Evolutionary conservation across 2,888 invertebrate genomes (phyloP).

Genomic region (Lucinisca nassula): DNA sequence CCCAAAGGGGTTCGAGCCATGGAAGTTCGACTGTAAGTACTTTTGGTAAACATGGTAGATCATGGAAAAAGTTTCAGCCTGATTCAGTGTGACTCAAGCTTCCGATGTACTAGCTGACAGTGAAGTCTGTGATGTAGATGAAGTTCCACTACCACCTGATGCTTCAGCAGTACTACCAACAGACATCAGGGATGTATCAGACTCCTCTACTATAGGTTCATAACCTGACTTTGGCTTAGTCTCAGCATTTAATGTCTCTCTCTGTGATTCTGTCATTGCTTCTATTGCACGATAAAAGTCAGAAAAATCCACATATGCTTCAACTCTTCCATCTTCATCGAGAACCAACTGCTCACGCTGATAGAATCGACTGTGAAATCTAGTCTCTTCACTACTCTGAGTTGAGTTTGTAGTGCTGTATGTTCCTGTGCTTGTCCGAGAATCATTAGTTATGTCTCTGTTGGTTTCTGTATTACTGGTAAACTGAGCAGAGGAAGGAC

Average conservation of each 20-base stretch:
- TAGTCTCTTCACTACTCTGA: slow-evolving; percentile 83
- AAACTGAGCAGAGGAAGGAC: slow-evolving; percentile 58
- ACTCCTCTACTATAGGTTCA: slow-evolving; percentile 85
- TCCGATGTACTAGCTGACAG: background rate
- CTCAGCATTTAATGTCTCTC: slow-evolving; percentile 81
- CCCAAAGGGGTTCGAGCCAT: no score
- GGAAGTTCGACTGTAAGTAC: no score
- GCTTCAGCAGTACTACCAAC: background rate
- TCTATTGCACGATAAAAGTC: slow-evolving; percentile 89
- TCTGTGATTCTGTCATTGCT: slow-evolving; percentile 83
- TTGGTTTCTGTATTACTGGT: slow-evolving; percentile 57
- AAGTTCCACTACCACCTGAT: background rate
- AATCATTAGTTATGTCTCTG: slow-evolving; percentile 45
- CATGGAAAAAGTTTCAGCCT: no score
- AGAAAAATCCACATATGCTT: slow-evolving; percentile 95
- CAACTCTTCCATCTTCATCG: slow-evolving; percentile 92
- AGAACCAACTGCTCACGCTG: slow-evolving; percentile 87
- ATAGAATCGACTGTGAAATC: slow-evolving; percentile 76
- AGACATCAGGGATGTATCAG: slow-evolving; percentile 49
- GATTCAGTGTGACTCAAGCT: no score
- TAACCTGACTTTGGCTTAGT: slow-evolving; percentile 84
- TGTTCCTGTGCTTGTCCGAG: slow-evolving; percentile 71
- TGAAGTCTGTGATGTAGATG: background rate
- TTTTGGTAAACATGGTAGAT: no score
- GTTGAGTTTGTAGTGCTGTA: slow-evolving; percentile 84